Evolutionary conservation across 2,113 vertebrate genomes (phyloP).

Genomic region (Scartelaos histophorus): DNA sequence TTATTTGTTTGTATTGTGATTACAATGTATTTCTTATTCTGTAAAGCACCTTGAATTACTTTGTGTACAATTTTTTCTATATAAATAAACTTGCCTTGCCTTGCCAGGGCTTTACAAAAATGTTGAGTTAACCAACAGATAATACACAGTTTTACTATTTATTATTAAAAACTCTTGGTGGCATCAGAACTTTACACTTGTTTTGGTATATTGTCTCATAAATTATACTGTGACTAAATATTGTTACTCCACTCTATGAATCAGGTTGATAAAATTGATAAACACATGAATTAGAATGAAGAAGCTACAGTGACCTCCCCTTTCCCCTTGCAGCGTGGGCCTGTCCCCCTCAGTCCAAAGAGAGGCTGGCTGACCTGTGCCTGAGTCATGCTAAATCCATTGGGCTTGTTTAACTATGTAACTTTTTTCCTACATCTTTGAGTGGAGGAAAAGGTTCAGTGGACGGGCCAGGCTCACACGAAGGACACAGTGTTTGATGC

Average conservation of each 20-base stretch:
- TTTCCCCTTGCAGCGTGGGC: constrained; percentile 31
- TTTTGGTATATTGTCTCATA: not conserved
- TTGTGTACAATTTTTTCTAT: too few species aligned
- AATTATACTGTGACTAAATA: not conserved
- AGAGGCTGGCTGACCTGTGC: constrained; percentile 31
- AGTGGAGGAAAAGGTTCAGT: constrained; percentile 61
- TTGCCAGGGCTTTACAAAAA: too few species aligned
- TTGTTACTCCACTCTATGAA: not conserved
- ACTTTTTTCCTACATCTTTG: constrained; percentile 18
- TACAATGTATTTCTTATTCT: too few species aligned
- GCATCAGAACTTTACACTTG: too few species aligned
- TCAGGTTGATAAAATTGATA: constrained; percentile 52
- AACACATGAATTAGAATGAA: constrained; percentile 64
- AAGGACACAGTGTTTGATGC: constrained; percentile 44
- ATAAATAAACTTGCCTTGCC: too few species aligned
- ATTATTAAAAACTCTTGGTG: too few species aligned
- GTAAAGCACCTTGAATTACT: too few species aligned
- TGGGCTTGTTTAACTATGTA: constrained; percentile 46
- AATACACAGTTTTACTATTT: too few species aligned
- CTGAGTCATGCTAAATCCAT: constrained; percentile 38
- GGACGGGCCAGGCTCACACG: constrained; percentile 52
- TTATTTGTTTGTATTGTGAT: too few species aligned
- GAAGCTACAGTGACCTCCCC: constrained; percentile 53
- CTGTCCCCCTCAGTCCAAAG: constrained; percentile 21
- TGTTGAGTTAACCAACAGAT: too few species aligned